Evolutionary conservation across 2,888 invertebrate species (phyloP).

Genomic region (Cryptocheilus praepositus): DNA sequence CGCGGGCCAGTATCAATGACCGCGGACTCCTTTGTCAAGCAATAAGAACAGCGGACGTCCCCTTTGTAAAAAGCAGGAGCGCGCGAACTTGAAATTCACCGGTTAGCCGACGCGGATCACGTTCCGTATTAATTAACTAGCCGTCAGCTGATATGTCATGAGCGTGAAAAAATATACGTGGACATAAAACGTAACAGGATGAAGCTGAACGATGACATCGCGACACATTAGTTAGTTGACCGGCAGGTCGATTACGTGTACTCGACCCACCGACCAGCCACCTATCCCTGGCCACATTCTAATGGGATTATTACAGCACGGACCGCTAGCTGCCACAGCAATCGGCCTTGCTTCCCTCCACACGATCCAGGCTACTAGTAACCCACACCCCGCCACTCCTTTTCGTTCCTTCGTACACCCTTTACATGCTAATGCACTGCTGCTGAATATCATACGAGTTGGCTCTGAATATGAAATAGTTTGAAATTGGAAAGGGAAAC

Average conservation of each 20-base stretch:
- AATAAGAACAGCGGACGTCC: too few relatives aligned
- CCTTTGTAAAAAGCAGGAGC: too few relatives aligned
- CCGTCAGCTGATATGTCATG: neutral
- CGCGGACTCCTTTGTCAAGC: too few relatives aligned
- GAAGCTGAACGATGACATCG: too few relatives aligned
- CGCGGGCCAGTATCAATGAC: too few relatives aligned
- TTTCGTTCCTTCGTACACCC: slow-evolving; percentile 50
- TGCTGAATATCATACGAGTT: slow-evolving; percentile 59
- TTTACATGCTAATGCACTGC: slow-evolving; percentile 65
- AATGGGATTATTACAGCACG: slow-evolving; percentile 57
- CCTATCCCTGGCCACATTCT: slow-evolving; percentile 26
- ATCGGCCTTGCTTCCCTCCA: slow-evolving; percentile 15
- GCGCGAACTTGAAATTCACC: too few relatives aligned
- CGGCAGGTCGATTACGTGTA: slow-evolving; percentile 18
- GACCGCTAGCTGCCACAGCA: slow-evolving; percentile 34
- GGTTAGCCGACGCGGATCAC: too few relatives aligned
- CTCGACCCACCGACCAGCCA: neutral
- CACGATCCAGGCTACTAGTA: slow-evolving; percentile 14
- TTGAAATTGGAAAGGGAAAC: slow-evolving; percentile 56
- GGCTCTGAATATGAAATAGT: slow-evolving; percentile 63
- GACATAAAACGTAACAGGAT: neutral
- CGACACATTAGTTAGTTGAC: too few relatives aligned
- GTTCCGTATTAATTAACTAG: neutral
- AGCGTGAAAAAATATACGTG: neutral
- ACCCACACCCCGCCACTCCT: slow-evolving; percentile 19